A percentile compares a stretch with the other conserved stretches of the same genome.
Evolutionary conservation across 2,113 vertebrate genomes (phyloP).

Genomic region (Regulus satrapa): DNA sequence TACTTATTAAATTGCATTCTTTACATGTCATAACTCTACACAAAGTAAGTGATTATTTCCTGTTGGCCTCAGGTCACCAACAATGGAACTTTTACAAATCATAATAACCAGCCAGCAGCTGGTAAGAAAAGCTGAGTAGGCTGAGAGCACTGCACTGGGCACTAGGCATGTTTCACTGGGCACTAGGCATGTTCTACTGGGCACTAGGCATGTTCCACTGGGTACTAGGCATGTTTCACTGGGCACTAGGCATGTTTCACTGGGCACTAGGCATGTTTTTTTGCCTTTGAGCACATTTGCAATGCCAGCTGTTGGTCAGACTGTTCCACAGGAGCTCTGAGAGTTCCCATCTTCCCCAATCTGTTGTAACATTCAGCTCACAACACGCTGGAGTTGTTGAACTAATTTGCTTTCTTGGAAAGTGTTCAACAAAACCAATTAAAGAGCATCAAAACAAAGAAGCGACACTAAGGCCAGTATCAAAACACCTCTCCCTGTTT

Average conservation of each 20-base stretch:
- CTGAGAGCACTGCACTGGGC: not conserved
- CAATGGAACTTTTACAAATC: not conserved
- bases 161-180: too few species aligned
- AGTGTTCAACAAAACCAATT: not conserved
- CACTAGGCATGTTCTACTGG: too few species aligned
- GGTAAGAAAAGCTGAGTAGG: not conserved
- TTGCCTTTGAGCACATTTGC: not conserved
- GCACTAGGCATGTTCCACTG: accelerated
- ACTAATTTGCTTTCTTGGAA: not conserved
- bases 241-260: accelerated
- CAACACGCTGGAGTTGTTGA: not conserved
- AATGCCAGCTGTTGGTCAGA: not conserved
- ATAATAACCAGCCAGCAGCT: not conserved
- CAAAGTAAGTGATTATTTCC: not conserved
- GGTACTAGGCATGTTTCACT: accelerated
- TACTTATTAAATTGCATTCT: not conserved
- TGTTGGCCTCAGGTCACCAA: accelerated
- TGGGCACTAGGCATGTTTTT: not conserved
- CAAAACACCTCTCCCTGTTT: not conserved
- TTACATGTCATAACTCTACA: not conserved
- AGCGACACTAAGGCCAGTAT: not conserved
- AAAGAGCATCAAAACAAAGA: not conserved
- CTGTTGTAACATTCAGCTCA: not conserved
- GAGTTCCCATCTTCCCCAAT: not conserved
- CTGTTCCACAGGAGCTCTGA: not conserved